A percentile compares a stretch with the other conserved stretches of the same genome.
Evolutionary conservation across 2,888 invertebrate species (phyloP).

Genomic region (Coleophora flavipennella): DNA sequence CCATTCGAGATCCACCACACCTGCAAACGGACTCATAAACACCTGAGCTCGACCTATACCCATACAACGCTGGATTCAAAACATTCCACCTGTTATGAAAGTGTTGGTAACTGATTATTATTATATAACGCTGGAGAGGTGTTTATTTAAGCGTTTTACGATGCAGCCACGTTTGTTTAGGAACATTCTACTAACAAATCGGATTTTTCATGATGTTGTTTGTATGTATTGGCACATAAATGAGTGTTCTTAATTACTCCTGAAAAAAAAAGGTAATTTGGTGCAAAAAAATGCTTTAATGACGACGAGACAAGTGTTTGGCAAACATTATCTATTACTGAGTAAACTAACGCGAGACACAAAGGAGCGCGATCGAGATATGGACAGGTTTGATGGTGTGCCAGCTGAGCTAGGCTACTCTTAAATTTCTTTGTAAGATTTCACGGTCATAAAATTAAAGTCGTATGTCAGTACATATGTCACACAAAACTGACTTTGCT

Average conservation of each 20-base stretch:
- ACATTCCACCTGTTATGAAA: conserved; percentile 13
- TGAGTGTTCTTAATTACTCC: background rate
- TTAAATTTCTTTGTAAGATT: conserved; percentile 40
- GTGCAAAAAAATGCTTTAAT: background rate
- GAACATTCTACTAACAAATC: too few species aligned
- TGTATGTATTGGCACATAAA: too few species aligned
- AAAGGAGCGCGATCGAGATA: conserved; percentile 34
- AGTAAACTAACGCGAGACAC: conserved; percentile 18
- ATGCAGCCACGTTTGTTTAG: too few species aligned
- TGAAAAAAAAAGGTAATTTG: conserved; percentile 2
- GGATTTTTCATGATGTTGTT: too few species aligned
- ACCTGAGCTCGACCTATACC: conserved; percentile 40
- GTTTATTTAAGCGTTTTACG: too few species aligned
- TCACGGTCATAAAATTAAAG: conserved; percentile 49
- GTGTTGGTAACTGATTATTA: too few species aligned
- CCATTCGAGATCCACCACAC: conserved; percentile 49
- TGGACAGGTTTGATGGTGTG: conserved; percentile 48
- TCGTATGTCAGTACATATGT: conserved; percentile 34
- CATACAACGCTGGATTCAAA: conserved; percentile 41
- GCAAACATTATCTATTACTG: conserved; percentile 9
- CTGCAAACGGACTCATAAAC: conserved; percentile 54
- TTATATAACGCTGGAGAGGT: too few species aligned
- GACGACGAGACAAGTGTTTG: conserved; percentile 8
- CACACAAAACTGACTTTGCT: conserved; percentile 38
- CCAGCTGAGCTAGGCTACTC: conserved; percentile 32